A percentile compares a stretch with the other conserved stretches of the same genome.
phyloP scores from a whole-genome alignment of 2,888 invertebrate species.

The Caenorhabditis sp. region DNA sequence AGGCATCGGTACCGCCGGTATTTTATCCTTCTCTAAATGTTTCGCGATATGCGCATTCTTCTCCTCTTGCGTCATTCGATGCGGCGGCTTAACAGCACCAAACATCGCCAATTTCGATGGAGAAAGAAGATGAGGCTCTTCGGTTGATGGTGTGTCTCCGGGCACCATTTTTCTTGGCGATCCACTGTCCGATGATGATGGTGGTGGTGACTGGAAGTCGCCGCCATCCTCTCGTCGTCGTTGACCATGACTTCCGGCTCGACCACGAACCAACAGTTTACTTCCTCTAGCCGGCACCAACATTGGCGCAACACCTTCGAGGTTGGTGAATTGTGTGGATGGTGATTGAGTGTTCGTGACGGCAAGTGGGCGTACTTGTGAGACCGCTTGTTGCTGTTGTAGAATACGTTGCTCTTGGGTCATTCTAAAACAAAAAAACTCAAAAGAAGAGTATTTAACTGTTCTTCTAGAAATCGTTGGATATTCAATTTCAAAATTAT shows the following conservation, averaged over 20 bases:
- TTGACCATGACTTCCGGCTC: background rate
- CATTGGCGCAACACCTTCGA: constrained; percentile 3
- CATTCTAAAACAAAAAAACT: constrained; percentile 8
- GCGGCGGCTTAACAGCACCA: background rate
- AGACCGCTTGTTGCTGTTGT: constrained; percentile 2
- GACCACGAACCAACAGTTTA: background rate
- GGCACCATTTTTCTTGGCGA: background rate
- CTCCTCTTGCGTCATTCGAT: constrained; percentile 4
- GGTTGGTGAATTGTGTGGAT: background rate
- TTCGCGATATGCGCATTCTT: constrained; percentile 7
- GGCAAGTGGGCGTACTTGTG: background rate
- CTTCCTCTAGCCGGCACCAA: background rate
- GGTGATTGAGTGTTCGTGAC: background rate
- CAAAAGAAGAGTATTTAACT: background rate
- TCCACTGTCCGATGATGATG: background rate
- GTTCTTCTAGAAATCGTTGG: no score
- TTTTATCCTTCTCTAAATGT: constrained; percentile 4
- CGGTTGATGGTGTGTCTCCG: background rate
- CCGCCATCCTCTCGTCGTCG: background rate
- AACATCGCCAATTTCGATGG: background rate
- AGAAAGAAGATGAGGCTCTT: background rate
- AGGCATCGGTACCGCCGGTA: background rate
- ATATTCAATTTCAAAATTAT: no score
- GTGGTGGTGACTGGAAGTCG: no score
- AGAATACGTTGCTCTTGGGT: constrained; percentile 15